Base-by-base conservation (phyloP, 2,888 invertebrate species). In the Augochlorella aurata region DNA sequence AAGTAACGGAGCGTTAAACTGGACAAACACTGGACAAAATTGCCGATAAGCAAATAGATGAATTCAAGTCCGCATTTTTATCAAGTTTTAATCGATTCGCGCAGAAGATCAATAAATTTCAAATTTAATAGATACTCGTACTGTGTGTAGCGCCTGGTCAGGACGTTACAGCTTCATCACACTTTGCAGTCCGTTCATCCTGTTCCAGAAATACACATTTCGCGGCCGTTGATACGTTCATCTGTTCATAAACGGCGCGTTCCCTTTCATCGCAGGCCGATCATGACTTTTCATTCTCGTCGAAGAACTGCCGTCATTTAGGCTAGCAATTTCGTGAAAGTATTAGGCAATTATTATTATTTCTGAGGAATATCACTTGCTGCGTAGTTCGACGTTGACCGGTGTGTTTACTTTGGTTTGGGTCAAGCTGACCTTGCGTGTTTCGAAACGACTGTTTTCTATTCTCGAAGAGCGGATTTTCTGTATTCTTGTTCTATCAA, bases 161-260 rank as follows among this genome's bases (percentile, higher is more conserved):
- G 47, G 18, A 76, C 47, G 50, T 66, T 54, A 24, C 18, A 47
- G 47, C 69, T 65, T 24, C 10, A 29, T 54, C 58, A 16, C 16
- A 58, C 50, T 49, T 63, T 67, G 83, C 70, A 77, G 49, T 68
- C 65, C 77, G 79, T 77, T 84, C 77, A 75, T 69, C 66, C 18
- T 67, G 75, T 58, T 85, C 76, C 80, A 58, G 74, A 85, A 85
- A 84, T 84, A 58, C 58, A 58, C 16, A 80, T 78, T 80, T 74
- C 49, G 16, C 75, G 83, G 68, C 61, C 79, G 75, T 79, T 77
- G 83, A 84, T 82, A 79, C 79, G 61, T 44, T 47, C 68, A 63
- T 72, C 65, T 29, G 70, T 45, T 68, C 69, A 63, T 50, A 47
- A 75, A 75, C 68, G 72, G 44, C 49, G 38, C 50, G 58, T 10